These are phyloP conservation scores for Rallus limicola DNA, from an alignment of 2,113 vertebrate genomes.

Conservation along the genomic window DNA sequence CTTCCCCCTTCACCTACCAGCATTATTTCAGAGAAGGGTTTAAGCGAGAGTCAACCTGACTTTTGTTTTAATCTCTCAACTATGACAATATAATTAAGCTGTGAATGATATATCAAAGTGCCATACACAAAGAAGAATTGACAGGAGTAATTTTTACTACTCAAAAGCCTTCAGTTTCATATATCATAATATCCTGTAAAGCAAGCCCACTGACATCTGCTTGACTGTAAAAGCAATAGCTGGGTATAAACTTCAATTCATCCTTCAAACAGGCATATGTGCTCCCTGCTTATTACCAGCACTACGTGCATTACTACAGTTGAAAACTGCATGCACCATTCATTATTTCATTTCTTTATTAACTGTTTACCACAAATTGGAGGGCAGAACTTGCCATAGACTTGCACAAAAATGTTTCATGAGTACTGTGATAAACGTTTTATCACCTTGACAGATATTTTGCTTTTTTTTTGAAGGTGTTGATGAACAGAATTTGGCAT, in stretches of 20 bases:
- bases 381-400: neutral
- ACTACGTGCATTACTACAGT: neutral
- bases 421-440: neutral
- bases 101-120: constrained; percentile 62
- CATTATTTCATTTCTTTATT: neutral
- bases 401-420: neutral
- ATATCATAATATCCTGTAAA: constrained; percentile 51
- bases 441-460: neutral
- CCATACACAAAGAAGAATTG: constrained; percentile 47
- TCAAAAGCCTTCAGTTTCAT: constrained; percentile 45
- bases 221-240: constrained; percentile 45
- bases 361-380: neutral
- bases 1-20: neutral
- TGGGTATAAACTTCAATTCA: neutral
- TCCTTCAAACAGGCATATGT: neutral
- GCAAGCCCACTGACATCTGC: constrained; percentile 36
- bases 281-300: neutral
- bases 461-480: neutral
- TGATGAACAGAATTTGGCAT: neutral
- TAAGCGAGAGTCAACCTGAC: constrained; percentile 19
- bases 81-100: constrained; percentile 68
- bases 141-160: constrained; percentile 48
- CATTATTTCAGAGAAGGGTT: constrained; percentile 55
- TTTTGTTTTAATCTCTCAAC: constrained; percentile 59
- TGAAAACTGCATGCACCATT: neutral